phyloP scores from a whole-genome alignment of 1,140 invertebrate genomes.

The Heliconius hewitsoni region DNA sequence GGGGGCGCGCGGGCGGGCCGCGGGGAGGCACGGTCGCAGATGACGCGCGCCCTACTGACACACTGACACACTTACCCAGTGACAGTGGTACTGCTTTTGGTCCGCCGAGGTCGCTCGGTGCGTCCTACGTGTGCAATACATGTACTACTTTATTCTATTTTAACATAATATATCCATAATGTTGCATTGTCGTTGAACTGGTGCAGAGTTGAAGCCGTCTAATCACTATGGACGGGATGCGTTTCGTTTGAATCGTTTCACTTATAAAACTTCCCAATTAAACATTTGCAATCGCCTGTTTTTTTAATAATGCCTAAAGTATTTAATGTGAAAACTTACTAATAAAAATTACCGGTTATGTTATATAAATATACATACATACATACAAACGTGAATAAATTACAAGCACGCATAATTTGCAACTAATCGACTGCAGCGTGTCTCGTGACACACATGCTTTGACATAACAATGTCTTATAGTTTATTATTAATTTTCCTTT shows the following conservation, averaged over 20 bases:
- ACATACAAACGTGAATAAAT: conserved; percentile 16
- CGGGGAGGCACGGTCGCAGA: conserved; percentile 61
- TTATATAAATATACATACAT: conserved; percentile 23
- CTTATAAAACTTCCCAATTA: not conserved
- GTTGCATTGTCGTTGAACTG: not conserved
- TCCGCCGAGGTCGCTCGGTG: conserved; percentile 70
- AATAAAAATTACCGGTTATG: conserved; percentile 6
- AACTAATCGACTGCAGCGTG: conserved; percentile 7
- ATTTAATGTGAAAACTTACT: conserved; percentile 1
- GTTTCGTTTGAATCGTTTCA: not conserved
- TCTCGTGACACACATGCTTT: conserved; percentile 29
- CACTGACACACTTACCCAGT: conserved; percentile 79
- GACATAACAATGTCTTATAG: conserved; percentile 12
- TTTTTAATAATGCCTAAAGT: not conserved
- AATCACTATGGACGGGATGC: not conserved
- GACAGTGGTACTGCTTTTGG: conserved; percentile 80
- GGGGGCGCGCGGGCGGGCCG: conserved; percentile 46
- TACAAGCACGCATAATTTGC: conserved; percentile 21
- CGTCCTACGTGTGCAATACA: conserved; percentile 65
- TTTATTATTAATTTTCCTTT: not conserved
- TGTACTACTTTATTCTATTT: conserved; percentile 35
- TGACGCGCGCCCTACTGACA: conserved; percentile 78
- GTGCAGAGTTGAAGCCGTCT: not conserved
- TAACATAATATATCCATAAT: conserved; percentile 20
- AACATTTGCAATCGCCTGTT: not conserved